phyloP scores from a whole-genome alignment of 2,113 vertebrate species.

The Neodontobutis hainanensis region DNA sequence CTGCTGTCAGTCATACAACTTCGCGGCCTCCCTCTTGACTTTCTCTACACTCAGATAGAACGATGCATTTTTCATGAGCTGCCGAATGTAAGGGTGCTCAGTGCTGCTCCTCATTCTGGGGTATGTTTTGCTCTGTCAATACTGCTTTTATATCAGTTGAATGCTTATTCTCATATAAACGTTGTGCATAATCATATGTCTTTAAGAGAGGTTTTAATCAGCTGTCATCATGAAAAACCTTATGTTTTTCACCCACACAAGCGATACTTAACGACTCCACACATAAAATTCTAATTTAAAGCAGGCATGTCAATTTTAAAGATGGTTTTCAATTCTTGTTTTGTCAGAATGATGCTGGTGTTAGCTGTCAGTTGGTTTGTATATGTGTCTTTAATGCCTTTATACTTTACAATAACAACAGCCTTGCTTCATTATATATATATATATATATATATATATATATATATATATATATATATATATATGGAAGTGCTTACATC shows the following conservation, averaged over 20 bases:
- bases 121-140: conserved; percentile 60
- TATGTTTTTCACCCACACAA: conserved; percentile 11
- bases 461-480: too few species aligned
- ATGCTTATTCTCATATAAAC: conserved; percentile 55
- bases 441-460: too few species aligned
- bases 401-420: not conserved
- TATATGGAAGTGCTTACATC: not conserved
- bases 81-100: conserved; percentile 44
- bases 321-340: conserved; percentile 2
- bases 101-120: conserved; percentile 54
- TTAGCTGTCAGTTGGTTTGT: not conserved
- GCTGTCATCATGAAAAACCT: conserved; percentile 14
- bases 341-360: not conserved
- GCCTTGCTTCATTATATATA: not conserved
- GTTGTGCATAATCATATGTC: conserved; percentile 34
- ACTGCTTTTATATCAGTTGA: conserved; percentile 51
- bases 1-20: conserved; percentile 51
- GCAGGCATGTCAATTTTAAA: not conserved
- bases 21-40: conserved; percentile 56
- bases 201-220: conserved; percentile 23
- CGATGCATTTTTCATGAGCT: conserved; percentile 74
- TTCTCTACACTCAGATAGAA: conserved; percentile 63
- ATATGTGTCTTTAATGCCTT: not conserved
- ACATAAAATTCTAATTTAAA: conserved; percentile 2
- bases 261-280: not conserved